Conservation (phyloP, 2,113 vertebrate species). For the Apodemus speciosus region DNA sequence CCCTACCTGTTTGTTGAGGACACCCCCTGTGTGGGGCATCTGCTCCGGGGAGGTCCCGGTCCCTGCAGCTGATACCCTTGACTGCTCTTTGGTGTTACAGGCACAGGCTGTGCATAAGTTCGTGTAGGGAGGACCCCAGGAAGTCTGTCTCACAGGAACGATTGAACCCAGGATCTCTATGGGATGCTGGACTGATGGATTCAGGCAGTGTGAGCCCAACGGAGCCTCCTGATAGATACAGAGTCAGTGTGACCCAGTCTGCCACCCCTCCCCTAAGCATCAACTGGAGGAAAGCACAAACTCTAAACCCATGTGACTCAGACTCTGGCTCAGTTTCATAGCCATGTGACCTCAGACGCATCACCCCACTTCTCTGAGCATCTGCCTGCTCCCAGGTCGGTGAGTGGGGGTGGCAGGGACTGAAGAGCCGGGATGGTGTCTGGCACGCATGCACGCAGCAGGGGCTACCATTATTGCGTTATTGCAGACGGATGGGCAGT, state of each 20-base stretch:
- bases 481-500: not conserved
- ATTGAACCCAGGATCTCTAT: not conserved
- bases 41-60: no score
- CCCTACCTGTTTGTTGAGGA: not conserved
- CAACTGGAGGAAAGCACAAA: not conserved
- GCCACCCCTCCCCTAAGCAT: not conserved
- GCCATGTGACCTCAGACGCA: not conserved
- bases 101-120: no score
- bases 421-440: rapidly evolving
- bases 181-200: not conserved
- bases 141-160: not conserved
- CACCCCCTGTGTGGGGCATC: not conserved
- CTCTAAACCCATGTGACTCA: not conserved
- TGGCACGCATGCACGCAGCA: rapidly evolving
- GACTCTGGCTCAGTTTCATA: rapidly evolving
- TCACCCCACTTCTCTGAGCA: not conserved
- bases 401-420: rapidly evolving
- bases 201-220: rapidly evolving
- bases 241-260: not conserved
- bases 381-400: not conserved
- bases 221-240: not conserved
- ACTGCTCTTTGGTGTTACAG: not conserved
- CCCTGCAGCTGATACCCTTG: not conserved
- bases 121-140: not conserved
- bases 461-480: rapidly evolving